phyloP scores from a whole-genome alignment of 1,140 invertebrate species.

The Drosophila burlai region DNA sequence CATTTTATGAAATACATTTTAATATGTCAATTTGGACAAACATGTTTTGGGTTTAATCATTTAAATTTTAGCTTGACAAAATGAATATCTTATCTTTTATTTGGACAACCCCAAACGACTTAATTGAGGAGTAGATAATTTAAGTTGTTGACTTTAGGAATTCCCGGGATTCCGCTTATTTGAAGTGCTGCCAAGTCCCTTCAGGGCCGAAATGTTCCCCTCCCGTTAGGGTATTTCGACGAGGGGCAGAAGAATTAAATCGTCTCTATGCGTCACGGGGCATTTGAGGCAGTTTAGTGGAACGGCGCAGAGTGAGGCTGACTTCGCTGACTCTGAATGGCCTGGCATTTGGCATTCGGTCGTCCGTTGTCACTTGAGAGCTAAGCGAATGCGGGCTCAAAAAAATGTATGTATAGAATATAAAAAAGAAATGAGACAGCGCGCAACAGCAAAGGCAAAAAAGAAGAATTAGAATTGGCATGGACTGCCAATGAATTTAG shows the following conservation, averaged over 20 bases:
- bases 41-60: not conserved
- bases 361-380: slow-evolving; percentile 60
- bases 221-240: slow-evolving; percentile 24
- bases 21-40: not conserved
- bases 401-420: slow-evolving; percentile 25
- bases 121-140: slow-evolving; percentile 3
- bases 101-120: not conserved
- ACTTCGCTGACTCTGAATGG: slow-evolving; percentile 42
- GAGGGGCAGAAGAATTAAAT: slow-evolving; percentile 58
- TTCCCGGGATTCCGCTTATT: slow-evolving; percentile 7
- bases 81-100: not conserved
- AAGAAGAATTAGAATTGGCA: slow-evolving; percentile 72
- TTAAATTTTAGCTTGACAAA: not conserved
- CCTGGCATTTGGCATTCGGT: slow-evolving; percentile 65
- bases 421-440: slow-evolving; percentile 23
- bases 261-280: slow-evolving; percentile 70
- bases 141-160: slow-evolving; percentile 12
- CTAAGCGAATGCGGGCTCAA: slow-evolving; percentile 61
- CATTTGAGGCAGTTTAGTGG: slow-evolving; percentile 67
- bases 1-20: not conserved
- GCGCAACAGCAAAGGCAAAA: slow-evolving; percentile 30
- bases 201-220: not conserved
- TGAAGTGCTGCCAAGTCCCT: slow-evolving; percentile 14
- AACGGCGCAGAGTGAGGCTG: slow-evolving; percentile 51
- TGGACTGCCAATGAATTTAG: slow-evolving; percentile 74